These are phyloP conservation scores for Channa maculata DNA, from an alignment of 2,113 vertebrate species.

Conservation along the genomic window DNA sequence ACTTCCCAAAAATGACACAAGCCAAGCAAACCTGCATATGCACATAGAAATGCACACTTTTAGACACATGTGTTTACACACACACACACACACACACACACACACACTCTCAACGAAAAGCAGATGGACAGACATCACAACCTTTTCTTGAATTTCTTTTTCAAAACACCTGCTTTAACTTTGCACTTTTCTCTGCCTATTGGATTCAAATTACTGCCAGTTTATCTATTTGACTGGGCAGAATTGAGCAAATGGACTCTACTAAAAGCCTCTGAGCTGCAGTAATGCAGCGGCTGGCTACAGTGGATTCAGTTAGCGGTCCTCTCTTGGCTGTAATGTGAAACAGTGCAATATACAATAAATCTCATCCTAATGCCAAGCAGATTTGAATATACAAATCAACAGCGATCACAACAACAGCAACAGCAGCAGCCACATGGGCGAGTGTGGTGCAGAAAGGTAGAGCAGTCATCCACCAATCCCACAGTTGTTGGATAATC, in stretches of 20 bases:
- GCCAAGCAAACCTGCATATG: slow-evolving; percentile 4
- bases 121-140: slow-evolving; percentile 5
- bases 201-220: slow-evolving; percentile 33
- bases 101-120: not conserved
- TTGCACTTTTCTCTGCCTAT: slow-evolving; percentile 11
- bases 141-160: slow-evolving; percentile 21
- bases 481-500: too few relatives aligned
- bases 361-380: slow-evolving; percentile 43
- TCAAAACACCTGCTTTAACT: slow-evolving; percentile 30
- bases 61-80: slow-evolving; percentile 1
- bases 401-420: slow-evolving; percentile 26
- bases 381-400: slow-evolving; percentile 65
- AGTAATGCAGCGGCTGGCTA: slow-evolving; percentile 15
- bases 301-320: slow-evolving; percentile 2
- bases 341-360: slow-evolving; percentile 56
- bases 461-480: too few relatives aligned
- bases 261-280: slow-evolving; percentile 55
- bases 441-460: too few relatives aligned
- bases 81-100: slow-evolving; percentile 5
- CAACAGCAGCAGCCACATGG: not conserved
- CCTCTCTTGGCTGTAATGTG: slow-evolving; percentile 43
- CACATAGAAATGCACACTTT: slow-evolving; percentile 15
- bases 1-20: slow-evolving; percentile 7
- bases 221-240: slow-evolving; percentile 46
- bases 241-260: slow-evolving; percentile 45